These are phyloP conservation scores for Crotophaga sulcirostris DNA, from an alignment of 2,113 vertebrate genomes.

Conservation along the genomic window DNA sequence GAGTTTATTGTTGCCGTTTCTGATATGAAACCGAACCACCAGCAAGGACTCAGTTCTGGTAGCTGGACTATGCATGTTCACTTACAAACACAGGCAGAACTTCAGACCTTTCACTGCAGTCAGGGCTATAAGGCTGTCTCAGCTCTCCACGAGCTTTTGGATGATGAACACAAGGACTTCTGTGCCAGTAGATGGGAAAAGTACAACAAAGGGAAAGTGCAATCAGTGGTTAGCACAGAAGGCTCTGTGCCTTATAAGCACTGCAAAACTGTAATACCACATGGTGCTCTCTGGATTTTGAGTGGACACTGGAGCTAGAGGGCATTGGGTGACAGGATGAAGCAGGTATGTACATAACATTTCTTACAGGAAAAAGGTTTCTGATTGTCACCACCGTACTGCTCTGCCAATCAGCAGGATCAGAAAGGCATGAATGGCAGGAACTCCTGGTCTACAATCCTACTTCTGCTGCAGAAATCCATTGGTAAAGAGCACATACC, in stretches of 20 bases:
- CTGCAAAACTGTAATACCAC: background rate
- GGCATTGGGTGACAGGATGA: background rate
- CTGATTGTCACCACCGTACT: background rate
- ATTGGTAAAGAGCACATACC: background rate
- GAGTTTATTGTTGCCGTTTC: background rate
- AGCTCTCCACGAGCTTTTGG: background rate
- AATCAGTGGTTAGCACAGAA: background rate
- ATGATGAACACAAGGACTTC: background rate
- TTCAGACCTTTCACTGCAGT: background rate
- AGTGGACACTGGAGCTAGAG: background rate
- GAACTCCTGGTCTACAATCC: background rate
- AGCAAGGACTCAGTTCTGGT: background rate
- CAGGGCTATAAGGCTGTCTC: background rate
- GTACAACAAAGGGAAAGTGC: background rate
- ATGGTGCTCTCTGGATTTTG: background rate
- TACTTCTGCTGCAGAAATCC: background rate
- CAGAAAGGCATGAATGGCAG: background rate
- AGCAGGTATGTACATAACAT: background rate
- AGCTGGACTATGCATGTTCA: background rate
- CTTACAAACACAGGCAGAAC: background rate
- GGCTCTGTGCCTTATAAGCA: background rate
- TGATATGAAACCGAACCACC: background rate
- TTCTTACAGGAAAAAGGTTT: background rate
- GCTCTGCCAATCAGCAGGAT: background rate
- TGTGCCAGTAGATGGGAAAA: background rate